Base-by-base conservation (phyloP, 2,797 vertebrate genomes). In the Otolemur crassicaudatus region DNA sequence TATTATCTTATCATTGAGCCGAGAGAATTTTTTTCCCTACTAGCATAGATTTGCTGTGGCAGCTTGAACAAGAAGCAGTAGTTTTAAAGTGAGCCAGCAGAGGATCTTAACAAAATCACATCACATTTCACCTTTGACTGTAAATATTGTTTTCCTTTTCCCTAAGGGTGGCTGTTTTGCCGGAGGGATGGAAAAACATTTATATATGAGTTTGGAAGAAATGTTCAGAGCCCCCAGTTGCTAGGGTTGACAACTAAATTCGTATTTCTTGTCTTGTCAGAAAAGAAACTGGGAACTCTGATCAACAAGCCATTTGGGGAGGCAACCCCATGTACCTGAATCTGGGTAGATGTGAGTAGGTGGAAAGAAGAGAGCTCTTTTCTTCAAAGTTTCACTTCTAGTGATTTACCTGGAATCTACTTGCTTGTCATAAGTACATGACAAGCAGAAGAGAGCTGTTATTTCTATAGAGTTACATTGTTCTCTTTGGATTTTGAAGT, bases 131-230 rank as follows among this genome's bases (percentile, higher is more conserved):
- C 92, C 87, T 88, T 87, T 61, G 58, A n/a, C 67, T 82, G 37
- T 93, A 97, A 97, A 93, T 93, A 95, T 20, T 93, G 58, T 86
- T 97, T 94, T 91, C 75, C 27, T 96, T 95, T 88, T 56, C 85
- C 85, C 90, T 53, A 17, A 94, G 72, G 80, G 34, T 88, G 46
- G 27, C 72, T 82, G 40, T 90, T 96, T 96, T 97, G 22, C 53
- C 56, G 81, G 34, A 93, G 60, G 14, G 17, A 67, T 56, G 40
- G 61, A 97, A 53, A 87, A 65, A 12, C 17, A 58, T 91, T 96
- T 95, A 69, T 73, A 69, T 91, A 49, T 46, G 63, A 49, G 94
- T 82, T 90, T 87, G 73, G 81, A 93, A 91, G 77, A 85, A 87
- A 91, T 61, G 63, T 91, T 86, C 80, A 86, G 70, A 72, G 43